Conservation (phyloP, 2,113 vertebrate species). For the Sigmodon hispidus region DNA sequence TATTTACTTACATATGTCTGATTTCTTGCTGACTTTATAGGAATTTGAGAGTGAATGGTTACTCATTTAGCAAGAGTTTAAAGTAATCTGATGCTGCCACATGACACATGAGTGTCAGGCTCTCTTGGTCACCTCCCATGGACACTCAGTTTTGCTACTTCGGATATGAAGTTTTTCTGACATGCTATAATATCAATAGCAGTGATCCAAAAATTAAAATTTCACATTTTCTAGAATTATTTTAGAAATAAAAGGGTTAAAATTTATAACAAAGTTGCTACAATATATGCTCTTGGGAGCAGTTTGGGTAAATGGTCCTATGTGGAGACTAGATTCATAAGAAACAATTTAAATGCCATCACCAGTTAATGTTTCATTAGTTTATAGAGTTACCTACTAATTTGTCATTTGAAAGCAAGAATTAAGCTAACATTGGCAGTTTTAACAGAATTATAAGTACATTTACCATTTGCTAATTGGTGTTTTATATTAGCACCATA, state of each 20-base stretch:
- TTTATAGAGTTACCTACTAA: conserved; percentile 54
- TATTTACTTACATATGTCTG: neutral
- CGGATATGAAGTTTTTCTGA: neutral
- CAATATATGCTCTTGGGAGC: neutral
- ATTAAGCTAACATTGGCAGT: conserved; percentile 44
- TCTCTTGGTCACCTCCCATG: neutral
- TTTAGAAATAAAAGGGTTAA: neutral
- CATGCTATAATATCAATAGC: neutral
- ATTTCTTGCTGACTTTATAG: neutral
- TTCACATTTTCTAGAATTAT: conserved; percentile 55
- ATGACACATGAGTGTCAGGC: fast-evolving
- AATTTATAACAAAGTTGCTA: neutral
- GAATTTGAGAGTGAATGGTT: neutral
- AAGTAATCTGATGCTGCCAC: neutral
- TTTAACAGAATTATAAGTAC: conserved; percentile 60
- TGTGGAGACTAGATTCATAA: conserved; percentile 15
- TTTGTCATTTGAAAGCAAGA: conserved; percentile 64
- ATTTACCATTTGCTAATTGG: conserved; percentile 63
- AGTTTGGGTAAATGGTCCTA: conserved; percentile 52
- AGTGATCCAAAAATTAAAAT: conserved; percentile 18
- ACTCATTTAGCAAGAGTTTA: neutral
- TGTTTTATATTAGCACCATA: conserved; percentile 67
- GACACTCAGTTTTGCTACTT: neutral
- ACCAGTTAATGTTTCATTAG: conserved; percentile 40
- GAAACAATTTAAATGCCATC: neutral